A percentile compares a stretch with the other conserved stretches of the same genome.
Evolutionary conservation across 2,888 invertebrate species (phyloP).

Genomic region (Orthosia cruda): DNA sequence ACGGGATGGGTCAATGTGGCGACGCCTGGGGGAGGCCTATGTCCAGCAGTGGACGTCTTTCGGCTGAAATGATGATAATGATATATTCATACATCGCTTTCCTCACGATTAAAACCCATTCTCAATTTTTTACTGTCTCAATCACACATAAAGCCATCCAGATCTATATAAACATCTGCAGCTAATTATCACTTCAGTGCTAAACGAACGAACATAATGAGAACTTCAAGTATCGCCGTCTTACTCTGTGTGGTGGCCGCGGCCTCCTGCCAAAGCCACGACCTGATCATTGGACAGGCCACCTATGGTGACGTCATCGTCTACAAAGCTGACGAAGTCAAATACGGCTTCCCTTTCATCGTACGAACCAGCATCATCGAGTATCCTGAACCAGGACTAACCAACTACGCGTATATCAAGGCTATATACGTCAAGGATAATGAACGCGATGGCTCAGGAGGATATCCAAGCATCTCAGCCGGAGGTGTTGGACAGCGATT

Average conservation of each 20-base stretch:
- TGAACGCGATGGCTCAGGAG: slow-evolving; percentile 81
- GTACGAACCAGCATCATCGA: slow-evolving; percentile 81
- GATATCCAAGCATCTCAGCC: slow-evolving; percentile 82
- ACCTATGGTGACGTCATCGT: slow-evolving; percentile 84
- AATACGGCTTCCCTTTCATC: slow-evolving; percentile 86
- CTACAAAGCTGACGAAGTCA: slow-evolving; percentile 81
- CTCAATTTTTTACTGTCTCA: slow-evolving; percentile 60
- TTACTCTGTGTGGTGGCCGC: slow-evolving; percentile 78
- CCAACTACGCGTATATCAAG: slow-evolving; percentile 83
- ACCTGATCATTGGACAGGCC: slow-evolving; percentile 81
- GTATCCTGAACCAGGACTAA: slow-evolving; percentile 82
- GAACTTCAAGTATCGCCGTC: slow-evolving; percentile 72
- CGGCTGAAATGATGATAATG: no score
- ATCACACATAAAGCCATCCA: slow-evolving; percentile 75
- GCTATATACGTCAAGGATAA: slow-evolving; percentile 86
- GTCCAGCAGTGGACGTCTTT: no score
- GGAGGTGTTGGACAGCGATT: slow-evolving; percentile 88
- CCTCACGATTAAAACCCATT: background rate
- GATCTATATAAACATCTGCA: slow-evolving; percentile 81
- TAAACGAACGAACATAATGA: slow-evolving; percentile 87
- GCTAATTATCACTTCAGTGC: slow-evolving; percentile 82
- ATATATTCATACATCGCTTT: no score
- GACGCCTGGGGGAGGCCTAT: no score
- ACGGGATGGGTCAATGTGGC: no score
- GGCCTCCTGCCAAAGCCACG: slow-evolving; percentile 82